Percentiles rank a stretch among this genome's conserved stretches.
These are phyloP conservation scores for Myxocyprinus asiaticus DNA, from an alignment of 2,113 vertebrate species.

Conservation along the genomic window DNA sequence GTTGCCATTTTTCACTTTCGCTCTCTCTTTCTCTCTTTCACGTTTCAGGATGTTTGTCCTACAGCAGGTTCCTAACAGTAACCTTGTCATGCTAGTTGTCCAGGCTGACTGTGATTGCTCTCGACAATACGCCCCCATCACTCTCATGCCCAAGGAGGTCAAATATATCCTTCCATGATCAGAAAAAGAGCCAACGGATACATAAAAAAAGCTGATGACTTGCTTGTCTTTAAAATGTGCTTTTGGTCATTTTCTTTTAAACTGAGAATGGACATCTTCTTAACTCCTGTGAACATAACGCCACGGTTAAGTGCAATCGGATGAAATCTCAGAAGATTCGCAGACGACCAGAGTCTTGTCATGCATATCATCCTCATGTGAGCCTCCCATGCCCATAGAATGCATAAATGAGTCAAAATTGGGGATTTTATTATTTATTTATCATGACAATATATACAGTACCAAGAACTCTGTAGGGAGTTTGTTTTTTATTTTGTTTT, in stretches of 20 bases:
- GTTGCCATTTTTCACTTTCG: neutral
- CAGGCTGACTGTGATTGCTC: constrained; percentile 89
- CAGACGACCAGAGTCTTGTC: constrained; percentile 85
- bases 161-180: constrained; percentile 90
- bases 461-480: no score
- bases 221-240: neutral
- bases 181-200: neutral
- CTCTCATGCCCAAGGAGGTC: constrained; percentile 83
- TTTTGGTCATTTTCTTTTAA: neutral
- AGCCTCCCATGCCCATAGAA: constrained; percentile 29
- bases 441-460: no score
- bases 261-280: constrained; percentile 53
- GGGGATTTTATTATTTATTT: no score
- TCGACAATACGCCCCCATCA: constrained; percentile 79
- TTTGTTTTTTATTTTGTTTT: neutral
- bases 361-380: constrained; percentile 91
- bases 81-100: constrained; percentile 86
- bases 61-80: constrained; percentile 84
- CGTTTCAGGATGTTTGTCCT: constrained; percentile 89
- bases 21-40: neutral
- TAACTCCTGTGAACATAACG: constrained; percentile 86
- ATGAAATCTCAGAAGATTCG: constrained; percentile 95
- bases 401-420: no score
- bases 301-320: constrained; percentile 90
- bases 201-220: no score